Evolutionary conservation across 2,888 invertebrate species (phyloP), one percentile per base, ranked within the genome.

Genomic region (Fragum whitleyi): DNA sequence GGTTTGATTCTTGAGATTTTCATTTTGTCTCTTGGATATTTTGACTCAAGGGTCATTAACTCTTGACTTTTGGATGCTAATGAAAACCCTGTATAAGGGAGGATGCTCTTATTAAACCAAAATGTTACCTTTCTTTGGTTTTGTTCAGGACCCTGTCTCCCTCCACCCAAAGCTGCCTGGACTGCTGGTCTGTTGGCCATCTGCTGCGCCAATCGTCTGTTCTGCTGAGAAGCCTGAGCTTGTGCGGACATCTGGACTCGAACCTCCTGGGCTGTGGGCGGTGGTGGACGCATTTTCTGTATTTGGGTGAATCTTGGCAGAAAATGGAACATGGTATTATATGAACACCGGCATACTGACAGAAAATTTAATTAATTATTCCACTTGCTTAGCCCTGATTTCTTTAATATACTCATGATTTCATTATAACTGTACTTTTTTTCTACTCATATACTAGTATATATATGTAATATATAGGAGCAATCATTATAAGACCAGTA

Each of bases 131-230:
- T 71, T 47, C 74, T 76, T 47, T 74, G 69, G 28, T 78, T 72
- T 39, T 55, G 74, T 42, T 32, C 73, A 59, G 23, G 9, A 28
- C n/a, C 29, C 53, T 53, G 62, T 47, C 47, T 55, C 19, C 23
- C 28, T 55, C 79, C 79, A 21, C 90, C 89, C 0, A 89, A 84
- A 2, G 89, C 89, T 29, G 94, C 94, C 77, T 94, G 92, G 0
- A 95, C 94, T 47, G 94, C 91, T 2, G 95, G 95, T 76, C 95
- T 89, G 79, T 94, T 94, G 59, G 95, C 95, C 94, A 95, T 94
- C 89, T 95, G 95, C 78, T 94, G 94, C 0, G 95, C 95, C 23
- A 95, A 92, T 47, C 95, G 91, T 51, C 94, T 89, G 87, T 95
- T 95, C 87, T 93, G 93, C 16, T 93, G 92, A 0, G 91, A 87